Conservation (phyloP, 2,797 vertebrate species). For the Halcyon smyrnensis region DNA sequence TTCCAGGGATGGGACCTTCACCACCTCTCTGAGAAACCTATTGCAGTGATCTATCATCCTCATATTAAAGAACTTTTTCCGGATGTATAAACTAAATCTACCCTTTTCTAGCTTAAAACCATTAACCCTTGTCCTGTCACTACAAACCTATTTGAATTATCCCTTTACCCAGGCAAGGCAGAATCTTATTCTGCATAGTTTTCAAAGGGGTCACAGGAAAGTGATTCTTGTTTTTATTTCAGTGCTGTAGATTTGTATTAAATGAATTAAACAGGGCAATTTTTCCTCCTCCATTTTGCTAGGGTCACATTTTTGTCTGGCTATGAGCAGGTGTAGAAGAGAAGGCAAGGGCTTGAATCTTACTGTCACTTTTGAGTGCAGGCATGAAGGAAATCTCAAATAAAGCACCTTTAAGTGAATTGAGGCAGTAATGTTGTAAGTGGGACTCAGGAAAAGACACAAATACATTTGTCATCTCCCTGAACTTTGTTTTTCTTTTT, state of each 20-base stretch:
- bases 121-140: too few relatives aligned
- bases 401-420: not conserved
- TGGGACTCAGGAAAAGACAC: not conserved
- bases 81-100: too few relatives aligned
- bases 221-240: conserved; percentile 21
- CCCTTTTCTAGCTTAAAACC: too few relatives aligned
- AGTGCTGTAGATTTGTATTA: not conserved
- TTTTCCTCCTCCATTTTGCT: not conserved
- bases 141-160: too few relatives aligned
- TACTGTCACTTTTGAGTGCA: not conserved
- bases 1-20: too few relatives aligned
- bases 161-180: not conserved
- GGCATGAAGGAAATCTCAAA: not conserved
- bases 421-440: not conserved
- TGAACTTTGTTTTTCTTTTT: not conserved
- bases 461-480: not conserved
- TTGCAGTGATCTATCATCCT: too few relatives aligned
- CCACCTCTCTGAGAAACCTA: too few relatives aligned
- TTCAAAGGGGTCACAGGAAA: not conserved
- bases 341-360: not conserved
- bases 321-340: not conserved
- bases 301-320: not conserved
- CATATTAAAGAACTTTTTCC: too few relatives aligned
- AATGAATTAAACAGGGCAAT: not conserved
- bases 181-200: not conserved